Percentiles rank a stretch among this genome's conserved stretches.
Conservation (phyloP, 2,113 vertebrate species). For the Thamnaconus septentrionalis region DNA sequence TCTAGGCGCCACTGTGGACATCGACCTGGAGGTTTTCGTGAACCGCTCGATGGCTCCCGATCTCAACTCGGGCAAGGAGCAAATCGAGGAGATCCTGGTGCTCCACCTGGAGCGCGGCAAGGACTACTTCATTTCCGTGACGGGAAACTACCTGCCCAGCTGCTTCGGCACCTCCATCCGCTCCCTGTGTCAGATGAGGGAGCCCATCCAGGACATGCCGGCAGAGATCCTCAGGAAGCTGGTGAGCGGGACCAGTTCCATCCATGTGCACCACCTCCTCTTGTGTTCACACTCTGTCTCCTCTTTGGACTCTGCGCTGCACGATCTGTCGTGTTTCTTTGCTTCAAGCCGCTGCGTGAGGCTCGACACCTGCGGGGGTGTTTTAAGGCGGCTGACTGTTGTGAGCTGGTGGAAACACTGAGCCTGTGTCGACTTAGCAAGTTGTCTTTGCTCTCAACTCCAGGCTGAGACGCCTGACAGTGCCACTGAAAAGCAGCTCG, state of each 20-base stretch:
- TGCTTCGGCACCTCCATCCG: slow-evolving; percentile 89
- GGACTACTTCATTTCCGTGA: slow-evolving; percentile 92
- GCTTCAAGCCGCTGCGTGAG: no score
- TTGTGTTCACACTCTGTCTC: no score
- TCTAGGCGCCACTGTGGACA: slow-evolving; percentile 81
- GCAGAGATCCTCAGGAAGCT: slow-evolving; percentile 77
- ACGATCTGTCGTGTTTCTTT: no score
- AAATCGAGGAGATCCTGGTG: slow-evolving; percentile 93
- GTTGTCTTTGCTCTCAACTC: slow-evolving; percentile 10
- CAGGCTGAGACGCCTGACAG: slow-evolving; percentile 73
- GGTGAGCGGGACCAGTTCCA: slow-evolving; percentile 73
- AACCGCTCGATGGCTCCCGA: slow-evolving; percentile 88
- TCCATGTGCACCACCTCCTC: neutral
- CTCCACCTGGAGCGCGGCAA: slow-evolving; percentile 90
- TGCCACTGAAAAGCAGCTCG: slow-evolving; percentile 80
- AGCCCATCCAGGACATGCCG: slow-evolving; percentile 88
- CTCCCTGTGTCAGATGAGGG: slow-evolving; percentile 83
- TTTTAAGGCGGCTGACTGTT: no score
- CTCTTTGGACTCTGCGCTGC: no score
- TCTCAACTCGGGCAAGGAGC: slow-evolving; percentile 85
- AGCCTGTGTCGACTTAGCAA: no score
- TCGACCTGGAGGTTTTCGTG: slow-evolving; percentile 92
- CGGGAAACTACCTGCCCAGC: slow-evolving; percentile 91
- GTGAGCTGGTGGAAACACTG: no score
- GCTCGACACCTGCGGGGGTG: no score